Evolutionary conservation across 30 jellyfish, hydroid and myxozoan species (phyloP), one percentile per base, ranked within the genome.

Genomic region (Hydractinia echinata): DNA sequence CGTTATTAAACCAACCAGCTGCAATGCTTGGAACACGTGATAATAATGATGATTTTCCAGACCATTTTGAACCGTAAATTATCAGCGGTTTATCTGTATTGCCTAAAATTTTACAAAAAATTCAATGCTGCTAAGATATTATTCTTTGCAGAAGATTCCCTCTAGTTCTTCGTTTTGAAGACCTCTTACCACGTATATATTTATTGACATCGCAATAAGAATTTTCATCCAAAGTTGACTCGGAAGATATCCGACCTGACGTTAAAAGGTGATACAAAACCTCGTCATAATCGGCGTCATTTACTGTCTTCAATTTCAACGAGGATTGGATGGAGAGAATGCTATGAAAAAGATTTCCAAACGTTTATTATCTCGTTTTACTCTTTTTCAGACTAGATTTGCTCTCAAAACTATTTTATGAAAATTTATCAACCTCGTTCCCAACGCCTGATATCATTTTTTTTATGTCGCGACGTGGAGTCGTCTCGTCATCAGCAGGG

Each of bases 1-100:
- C 83, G 15, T 60, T 79, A n/a, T 87, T 86, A 53, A 88, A 74
- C 90, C 89, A 83, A 15, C 79, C 94, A 30, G 64, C 54, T 1
- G 96, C 89, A 14, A 71, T 30, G 15, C 7, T 71, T 71, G 55
- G 81, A 11, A 30, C 81, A 52, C 53, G 81, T 8, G 81, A 71
- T 71, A 71, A 20, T 9, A 52, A 30, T 8, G 81, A n/a, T 20
- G 81, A n/a, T 20, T 71, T 71, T 48, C 81, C 81, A 8, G 60
- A 20, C 60, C 55, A 50, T 50, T 20, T 50, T 6, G 81, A 50
- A 71, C 81, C 81, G n/a, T 30, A 71, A n/a, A 71, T 50, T 3
- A 71, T 20, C 4, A 71, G 44, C 10, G 60, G 55, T 71, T 8
- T 20, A 6, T 54, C 51, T 52, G 55, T 50, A n/a, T 20, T 52